Evolutionary conservation across 2,888 invertebrate species (phyloP).

Genomic region (Ernsta delagoae): DNA sequence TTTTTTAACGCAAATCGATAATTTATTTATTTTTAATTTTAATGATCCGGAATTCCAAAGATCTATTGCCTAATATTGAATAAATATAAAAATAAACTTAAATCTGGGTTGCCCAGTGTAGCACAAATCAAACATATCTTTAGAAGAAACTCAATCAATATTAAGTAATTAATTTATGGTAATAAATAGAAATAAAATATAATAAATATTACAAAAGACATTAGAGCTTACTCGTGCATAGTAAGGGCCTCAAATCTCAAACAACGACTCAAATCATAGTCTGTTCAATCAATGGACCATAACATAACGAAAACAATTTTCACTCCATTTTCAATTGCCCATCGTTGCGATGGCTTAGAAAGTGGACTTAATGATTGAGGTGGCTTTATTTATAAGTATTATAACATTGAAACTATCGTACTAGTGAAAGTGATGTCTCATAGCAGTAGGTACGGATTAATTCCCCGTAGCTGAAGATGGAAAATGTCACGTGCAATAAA

Average conservation of each 20-base stretch:
- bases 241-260: constrained; percentile 54
- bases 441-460: not conserved
- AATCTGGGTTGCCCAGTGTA: too few species aligned
- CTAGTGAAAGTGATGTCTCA: constrained; percentile 18
- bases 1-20: too few species aligned
- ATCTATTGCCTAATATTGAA: too few species aligned
- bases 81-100: too few species aligned
- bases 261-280: constrained; percentile 54
- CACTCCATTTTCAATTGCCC: constrained; percentile 65
- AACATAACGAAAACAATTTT: constrained; percentile 60
- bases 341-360: constrained; percentile 42
- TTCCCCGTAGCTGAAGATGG: not conserved
- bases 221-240: constrained; percentile 14
- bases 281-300: constrained; percentile 55
- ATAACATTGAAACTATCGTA: constrained; percentile 10
- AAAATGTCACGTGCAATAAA: not conserved
- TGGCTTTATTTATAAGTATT: constrained; percentile 33
- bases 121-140: too few species aligned
- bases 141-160: too few species aligned
- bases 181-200: too few species aligned
- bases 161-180: too few species aligned
- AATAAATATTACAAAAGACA: too few species aligned
- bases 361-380: constrained; percentile 37
- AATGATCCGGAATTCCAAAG: too few species aligned
- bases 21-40: too few species aligned